Percentiles rank a stretch among this genome's conserved stretches.
Conservation (phyloP, 92 coral and sea anemone genomes). For the Nematostella vectensis region DNA sequence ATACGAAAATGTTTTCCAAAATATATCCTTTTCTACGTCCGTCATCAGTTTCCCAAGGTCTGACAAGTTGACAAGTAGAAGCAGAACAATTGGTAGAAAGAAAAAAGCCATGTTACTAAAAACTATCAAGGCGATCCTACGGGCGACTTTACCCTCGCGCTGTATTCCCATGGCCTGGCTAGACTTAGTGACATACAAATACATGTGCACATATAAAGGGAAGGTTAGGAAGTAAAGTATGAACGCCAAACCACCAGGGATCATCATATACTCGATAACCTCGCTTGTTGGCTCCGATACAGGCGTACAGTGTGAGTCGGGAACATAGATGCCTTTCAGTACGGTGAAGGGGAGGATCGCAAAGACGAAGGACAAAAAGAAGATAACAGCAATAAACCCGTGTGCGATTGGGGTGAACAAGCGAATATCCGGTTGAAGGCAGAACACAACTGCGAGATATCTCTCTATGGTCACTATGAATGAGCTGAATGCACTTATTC, state of each 20-base stretch:
- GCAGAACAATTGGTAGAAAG: slow-evolving; percentile 8
- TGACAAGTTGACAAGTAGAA: neutral
- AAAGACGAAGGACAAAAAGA: slow-evolving; percentile 10
- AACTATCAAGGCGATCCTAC: slow-evolving; percentile 17
- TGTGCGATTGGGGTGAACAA: slow-evolving; percentile 14
- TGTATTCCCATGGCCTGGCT: slow-evolving; percentile 18
- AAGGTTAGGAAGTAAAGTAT: slow-evolving; percentile 7
- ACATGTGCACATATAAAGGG: slow-evolving; percentile 26
- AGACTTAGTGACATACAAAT: slow-evolving; percentile 6
- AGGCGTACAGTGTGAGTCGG: slow-evolving; percentile 27
- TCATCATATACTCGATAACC: slow-evolving; percentile 17
- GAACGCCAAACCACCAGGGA: slow-evolving; percentile 25
- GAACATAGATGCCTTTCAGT: slow-evolving; percentile 1
- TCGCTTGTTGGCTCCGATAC: slow-evolving; percentile 19
- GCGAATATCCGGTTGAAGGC: slow-evolving; percentile 19
- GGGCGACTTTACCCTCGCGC: slow-evolving; percentile 22
- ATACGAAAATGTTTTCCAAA: slow-evolving; percentile 24
- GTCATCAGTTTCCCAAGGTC: slow-evolving; percentile 3
- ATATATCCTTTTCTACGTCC: slow-evolving; percentile 5
- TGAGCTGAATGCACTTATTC: slow-evolving; percentile 20
- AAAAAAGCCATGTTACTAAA: slow-evolving; percentile 27
- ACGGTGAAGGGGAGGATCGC: slow-evolving; percentile 27
- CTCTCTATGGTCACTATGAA: slow-evolving; percentile 24
- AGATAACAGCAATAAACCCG: neutral
- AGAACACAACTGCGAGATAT: slow-evolving; percentile 22